Percentiles rank a stretch among this genome's conserved stretches.
Conservation (phyloP, 2,797 vertebrate species). For the Ctenochaetus hawaiiensis region DNA sequence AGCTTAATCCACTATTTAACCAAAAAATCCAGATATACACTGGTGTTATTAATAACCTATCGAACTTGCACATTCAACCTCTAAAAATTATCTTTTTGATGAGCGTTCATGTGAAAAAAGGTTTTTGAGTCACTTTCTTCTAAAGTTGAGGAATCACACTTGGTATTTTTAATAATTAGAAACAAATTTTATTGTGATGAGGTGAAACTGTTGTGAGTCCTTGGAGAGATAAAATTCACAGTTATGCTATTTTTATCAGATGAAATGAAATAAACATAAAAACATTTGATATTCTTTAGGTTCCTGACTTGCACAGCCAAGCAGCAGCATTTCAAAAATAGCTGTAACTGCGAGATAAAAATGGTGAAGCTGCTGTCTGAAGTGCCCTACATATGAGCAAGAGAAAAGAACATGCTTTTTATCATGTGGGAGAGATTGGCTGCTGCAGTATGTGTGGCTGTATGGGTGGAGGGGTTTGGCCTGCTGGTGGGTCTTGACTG, state of each 20-base stretch:
- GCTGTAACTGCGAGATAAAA: neutral
- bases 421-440: no score
- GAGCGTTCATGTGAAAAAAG: no score
- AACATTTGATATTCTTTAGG: neutral
- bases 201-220: neutral
- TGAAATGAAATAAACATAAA: no score
- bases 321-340: neutral
- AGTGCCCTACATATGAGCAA: no score
- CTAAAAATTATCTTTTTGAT: neutral
- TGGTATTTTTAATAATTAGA: neutral
- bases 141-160: no score
- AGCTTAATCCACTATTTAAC: neutral
- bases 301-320: neutral
- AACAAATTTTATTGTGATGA: neutral
- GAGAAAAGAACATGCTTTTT: neutral
- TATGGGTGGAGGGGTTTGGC: neutral
- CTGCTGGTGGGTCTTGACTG: neutral
- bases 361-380: neutral
- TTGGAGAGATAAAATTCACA: neutral
- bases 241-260: neutral
- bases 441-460: neutral
- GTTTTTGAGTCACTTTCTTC: no score
- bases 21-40: neutral
- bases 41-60: neutral
- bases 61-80: neutral